A percentile compares a stretch with the other conserved stretches of the same genome.
These are phyloP conservation scores for Lethenteron reissneri DNA, from an alignment of 2,113 vertebrate genomes.

Conservation along the genomic window DNA sequence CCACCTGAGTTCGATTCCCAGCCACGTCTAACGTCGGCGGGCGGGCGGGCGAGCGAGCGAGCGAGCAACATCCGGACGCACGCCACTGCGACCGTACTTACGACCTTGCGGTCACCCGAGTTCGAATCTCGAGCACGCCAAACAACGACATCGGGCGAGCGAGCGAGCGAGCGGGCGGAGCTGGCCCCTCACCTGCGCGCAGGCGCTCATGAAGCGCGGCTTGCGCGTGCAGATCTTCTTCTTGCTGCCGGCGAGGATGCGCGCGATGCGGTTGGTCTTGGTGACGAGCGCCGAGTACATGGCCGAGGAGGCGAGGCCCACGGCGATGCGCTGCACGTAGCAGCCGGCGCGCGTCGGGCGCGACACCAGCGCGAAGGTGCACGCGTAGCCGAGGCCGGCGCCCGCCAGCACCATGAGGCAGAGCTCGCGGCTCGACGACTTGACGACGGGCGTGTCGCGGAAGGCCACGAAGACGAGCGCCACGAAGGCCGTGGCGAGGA, in stretches of 20 bases:
- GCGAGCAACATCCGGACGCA: too few species aligned
- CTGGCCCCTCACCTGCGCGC: constrained; percentile 33
- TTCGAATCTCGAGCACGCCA: too few species aligned
- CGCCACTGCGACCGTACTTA: too few species aligned
- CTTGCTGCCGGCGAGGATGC: constrained; percentile 92
- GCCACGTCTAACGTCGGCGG: too few species aligned
- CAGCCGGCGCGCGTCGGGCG: constrained; percentile 65
- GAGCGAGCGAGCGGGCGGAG: too few species aligned
- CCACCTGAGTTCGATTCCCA: too few species aligned
- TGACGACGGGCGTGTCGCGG: constrained; percentile 89
- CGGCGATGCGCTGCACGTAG: constrained; percentile 81
- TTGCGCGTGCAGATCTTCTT: constrained; percentile 98
- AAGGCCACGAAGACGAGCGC: constrained; percentile 91
- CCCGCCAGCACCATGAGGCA: constrained; percentile 92
- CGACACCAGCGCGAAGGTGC: constrained; percentile 82
- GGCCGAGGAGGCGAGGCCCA: constrained; percentile 87
- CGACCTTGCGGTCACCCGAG: too few species aligned
- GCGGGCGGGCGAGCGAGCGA: too few species aligned
- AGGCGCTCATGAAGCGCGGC: constrained; percentile 92
- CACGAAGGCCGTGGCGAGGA: constrained; percentile 85
- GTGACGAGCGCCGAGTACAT: constrained; percentile 91
- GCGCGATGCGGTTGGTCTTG: constrained; percentile 92
- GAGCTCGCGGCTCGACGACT: constrained; percentile 87
- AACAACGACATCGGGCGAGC: too few species aligned
- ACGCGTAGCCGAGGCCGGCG: constrained; percentile 87